Percentiles rank a stretch among this genome's conserved stretches.
Conservation (phyloP, 2,113 vertebrate species). For the Gopherus evgoodei region DNA sequence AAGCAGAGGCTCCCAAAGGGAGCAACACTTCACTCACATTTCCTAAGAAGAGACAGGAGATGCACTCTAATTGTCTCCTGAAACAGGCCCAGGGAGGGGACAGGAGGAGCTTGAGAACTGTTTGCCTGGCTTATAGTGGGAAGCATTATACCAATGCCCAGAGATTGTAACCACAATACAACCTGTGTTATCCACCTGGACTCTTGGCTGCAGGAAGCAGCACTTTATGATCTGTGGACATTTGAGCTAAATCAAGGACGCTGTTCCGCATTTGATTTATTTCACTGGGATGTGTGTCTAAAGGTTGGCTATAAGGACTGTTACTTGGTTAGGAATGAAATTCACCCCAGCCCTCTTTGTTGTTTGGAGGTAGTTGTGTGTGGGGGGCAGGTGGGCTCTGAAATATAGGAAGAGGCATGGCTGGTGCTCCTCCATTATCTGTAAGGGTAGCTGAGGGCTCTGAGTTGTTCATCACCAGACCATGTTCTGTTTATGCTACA, state of each 20-base stretch:
- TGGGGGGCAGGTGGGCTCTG: background rate
- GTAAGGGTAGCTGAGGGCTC: background rate
- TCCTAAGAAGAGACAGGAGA: background rate
- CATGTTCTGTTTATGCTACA: background rate
- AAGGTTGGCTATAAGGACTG: background rate
- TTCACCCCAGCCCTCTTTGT: background rate
- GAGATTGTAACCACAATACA: background rate
- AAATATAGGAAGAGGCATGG: background rate
- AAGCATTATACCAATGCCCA: background rate
- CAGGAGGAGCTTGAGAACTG: background rate
- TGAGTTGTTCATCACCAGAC: background rate
- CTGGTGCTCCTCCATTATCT: conserved; percentile 7
- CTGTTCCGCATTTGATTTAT: background rate
- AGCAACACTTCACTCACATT: background rate
- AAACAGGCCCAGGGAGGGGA: background rate
- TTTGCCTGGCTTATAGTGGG: background rate
- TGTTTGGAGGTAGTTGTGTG: background rate
- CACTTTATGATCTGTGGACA: background rate
- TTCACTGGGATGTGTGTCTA: background rate
- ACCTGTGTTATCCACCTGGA: background rate
- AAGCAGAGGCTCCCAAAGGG: background rate
- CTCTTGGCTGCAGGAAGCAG: background rate
- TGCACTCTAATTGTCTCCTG: background rate
- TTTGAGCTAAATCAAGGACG: background rate
- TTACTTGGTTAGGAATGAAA: background rate